phyloP scores from a whole-genome alignment of 2,888 invertebrate genomes.

The Euplexia lucipara region DNA sequence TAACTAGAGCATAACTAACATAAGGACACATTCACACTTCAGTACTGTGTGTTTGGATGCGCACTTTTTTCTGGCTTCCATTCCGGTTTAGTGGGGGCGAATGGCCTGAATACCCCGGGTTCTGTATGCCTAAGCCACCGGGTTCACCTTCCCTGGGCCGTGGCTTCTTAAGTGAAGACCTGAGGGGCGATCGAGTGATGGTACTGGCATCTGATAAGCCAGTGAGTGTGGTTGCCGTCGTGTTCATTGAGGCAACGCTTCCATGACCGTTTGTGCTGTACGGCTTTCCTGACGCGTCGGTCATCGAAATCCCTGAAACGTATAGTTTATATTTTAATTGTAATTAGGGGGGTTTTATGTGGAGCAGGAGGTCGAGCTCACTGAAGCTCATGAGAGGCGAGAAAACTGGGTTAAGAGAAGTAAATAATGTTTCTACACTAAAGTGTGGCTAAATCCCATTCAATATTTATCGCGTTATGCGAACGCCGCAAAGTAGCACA shows the following conservation, averaged over 20 bases:
- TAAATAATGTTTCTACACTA: too few species aligned
- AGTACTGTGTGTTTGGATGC: constrained; percentile 97
- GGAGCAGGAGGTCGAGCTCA: too few species aligned
- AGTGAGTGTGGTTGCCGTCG: constrained; percentile 93
- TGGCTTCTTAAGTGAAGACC: constrained; percentile 96
- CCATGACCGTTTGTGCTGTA: constrained; percentile 93
- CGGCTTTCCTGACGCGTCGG: constrained; percentile 96
- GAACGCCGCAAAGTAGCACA: too few species aligned
- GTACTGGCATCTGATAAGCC: constrained; percentile 71
- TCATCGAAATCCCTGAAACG: constrained; percentile 94
- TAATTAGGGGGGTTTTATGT: too few species aligned
- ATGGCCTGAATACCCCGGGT: constrained; percentile 95
- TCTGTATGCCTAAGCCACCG: constrained; percentile 94
- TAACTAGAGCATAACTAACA: constrained; percentile 19
- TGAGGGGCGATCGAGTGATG: constrained; percentile 80
- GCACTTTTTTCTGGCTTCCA: constrained; percentile 97
- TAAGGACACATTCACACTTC: constrained; percentile 92
- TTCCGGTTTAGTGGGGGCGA: constrained; percentile 96
- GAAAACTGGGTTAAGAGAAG: too few species aligned
- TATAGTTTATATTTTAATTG: not conserved
- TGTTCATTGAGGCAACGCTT: constrained; percentile 94
- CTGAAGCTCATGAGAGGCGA: too few species aligned
- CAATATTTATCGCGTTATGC: too few species aligned
- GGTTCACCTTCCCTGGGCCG: constrained; percentile 90
- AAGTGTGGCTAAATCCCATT: too few species aligned